Evolutionary conservation across 2,888 invertebrate species (phyloP).

Genomic region (Parnassius glacialis): DNA sequence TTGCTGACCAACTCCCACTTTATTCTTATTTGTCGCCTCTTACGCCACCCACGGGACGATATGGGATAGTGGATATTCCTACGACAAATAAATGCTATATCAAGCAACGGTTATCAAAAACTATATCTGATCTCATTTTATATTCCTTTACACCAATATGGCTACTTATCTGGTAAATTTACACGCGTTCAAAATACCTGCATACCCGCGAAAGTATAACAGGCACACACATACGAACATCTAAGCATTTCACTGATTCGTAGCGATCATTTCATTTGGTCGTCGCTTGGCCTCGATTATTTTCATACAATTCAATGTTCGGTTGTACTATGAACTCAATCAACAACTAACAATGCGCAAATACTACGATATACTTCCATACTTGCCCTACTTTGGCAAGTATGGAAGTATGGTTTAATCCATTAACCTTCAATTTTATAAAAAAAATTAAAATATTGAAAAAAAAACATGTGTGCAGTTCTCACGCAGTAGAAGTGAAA

Average conservation of each 20-base stretch:
- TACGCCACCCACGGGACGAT: no score
- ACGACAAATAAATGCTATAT: no score
- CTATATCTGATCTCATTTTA: no score
- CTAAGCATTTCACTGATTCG: constrained; percentile 7
- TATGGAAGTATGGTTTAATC: neutral
- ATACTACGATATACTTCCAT: constrained; percentile 1
- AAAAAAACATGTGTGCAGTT: no score
- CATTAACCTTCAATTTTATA: constrained; percentile 8
- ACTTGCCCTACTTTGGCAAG: neutral
- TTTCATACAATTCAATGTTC: constrained; percentile 10
- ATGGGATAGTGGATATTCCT: no score
- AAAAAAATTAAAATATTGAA: neutral
- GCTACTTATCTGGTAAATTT: no score
- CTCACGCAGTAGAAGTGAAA: no score
- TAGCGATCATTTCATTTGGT: constrained; percentile 8
- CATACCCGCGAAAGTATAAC: neutral
- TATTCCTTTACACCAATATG: no score
- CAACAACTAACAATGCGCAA: constrained; percentile 9
- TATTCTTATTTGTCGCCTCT: no score
- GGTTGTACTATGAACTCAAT: neutral
- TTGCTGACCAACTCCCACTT: no score
- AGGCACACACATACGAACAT: neutral
- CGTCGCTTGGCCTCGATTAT: constrained; percentile 9
- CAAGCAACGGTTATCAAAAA: no score
- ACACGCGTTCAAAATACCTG: no score